A percentile compares a stretch with the other conserved stretches of the same genome.
These are phyloP conservation scores for Pteruthius melanotis DNA, from an alignment of 2,113 vertebrate genomes.

Conservation along the genomic window DNA sequence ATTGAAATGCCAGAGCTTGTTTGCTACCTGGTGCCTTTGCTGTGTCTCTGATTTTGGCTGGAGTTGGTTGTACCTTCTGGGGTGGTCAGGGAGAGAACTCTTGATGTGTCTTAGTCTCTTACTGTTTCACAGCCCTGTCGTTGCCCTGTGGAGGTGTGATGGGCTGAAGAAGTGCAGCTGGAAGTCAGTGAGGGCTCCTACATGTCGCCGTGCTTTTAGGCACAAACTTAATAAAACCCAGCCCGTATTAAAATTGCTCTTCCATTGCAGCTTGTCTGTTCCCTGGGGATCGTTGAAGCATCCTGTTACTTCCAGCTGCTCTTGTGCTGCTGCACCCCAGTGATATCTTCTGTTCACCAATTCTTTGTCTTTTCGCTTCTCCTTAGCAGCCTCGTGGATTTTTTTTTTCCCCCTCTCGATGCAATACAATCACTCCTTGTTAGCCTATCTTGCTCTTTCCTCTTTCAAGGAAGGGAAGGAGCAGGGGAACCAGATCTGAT, in stretches of 20 bases:
- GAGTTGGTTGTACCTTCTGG: not conserved
- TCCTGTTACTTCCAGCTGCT: not conserved
- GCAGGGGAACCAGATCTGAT: slow-evolving; percentile 56
- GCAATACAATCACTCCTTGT: not conserved
- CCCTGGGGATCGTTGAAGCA: not conserved
- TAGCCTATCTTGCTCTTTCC: slow-evolving; percentile 36
- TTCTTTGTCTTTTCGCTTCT: not conserved
- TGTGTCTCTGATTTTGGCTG: not conserved
- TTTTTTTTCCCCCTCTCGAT: not conserved
- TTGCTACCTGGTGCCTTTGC: not conserved
- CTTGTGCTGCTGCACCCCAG: not conserved
- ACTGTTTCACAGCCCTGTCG: fast-evolving
- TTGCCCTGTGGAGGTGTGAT: not conserved
- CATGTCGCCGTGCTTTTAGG: not conserved
- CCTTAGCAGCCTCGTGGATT: not conserved
- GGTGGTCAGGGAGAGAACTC: not conserved
- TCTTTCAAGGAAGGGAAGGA: slow-evolving; percentile 41
- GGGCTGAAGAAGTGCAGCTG: not conserved
- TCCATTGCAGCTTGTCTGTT: not conserved
- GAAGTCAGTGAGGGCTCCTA: not conserved
- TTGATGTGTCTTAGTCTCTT: not conserved
- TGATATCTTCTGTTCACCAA: not conserved
- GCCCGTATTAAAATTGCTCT: not conserved
- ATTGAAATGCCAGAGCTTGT: not conserved
- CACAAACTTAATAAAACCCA: not conserved